Percentiles rank a stretch among this genome's conserved stretches.
Conservation (phyloP, 2,113 vertebrate species). For the Amazona guildingii region DNA sequence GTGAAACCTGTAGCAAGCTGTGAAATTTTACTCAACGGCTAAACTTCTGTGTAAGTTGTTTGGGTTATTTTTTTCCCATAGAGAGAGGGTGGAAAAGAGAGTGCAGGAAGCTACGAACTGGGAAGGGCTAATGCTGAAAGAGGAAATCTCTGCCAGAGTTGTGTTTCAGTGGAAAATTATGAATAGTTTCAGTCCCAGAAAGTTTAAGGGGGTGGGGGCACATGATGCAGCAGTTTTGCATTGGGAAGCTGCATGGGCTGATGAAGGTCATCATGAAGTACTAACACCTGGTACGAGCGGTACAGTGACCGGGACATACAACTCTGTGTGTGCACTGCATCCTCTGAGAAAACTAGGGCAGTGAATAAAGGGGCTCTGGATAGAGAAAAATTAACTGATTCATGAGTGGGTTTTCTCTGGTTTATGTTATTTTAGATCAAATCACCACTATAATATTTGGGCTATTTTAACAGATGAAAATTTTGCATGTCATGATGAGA, state of each 20-base stretch:
- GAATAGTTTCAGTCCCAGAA: neutral
- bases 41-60: constrained; percentile 4
- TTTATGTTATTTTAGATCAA: neutral
- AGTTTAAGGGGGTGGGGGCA: neutral
- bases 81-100: neutral
- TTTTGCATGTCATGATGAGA: neutral
- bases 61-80: neutral
- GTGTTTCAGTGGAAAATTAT: neutral
- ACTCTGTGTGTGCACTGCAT: neutral
- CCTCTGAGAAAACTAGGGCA: neutral
- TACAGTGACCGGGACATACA: neutral
- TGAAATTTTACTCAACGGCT: constrained; percentile 15
- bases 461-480: neutral
- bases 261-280: neutral
- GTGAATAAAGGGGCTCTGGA: neutral
- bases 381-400: neutral
- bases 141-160: neutral
- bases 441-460: neutral
- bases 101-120: neutral
- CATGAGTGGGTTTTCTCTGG: neutral
- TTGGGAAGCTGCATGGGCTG: accelerated
- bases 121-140: neutral
- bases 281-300: neutral
- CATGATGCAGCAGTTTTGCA: neutral
- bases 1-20: constrained; percentile 30